A percentile compares a stretch with the other conserved stretches of the same genome.
Conservation (phyloP, 2,113 vertebrate species). For the Chelonoidis abingdonii region DNA sequence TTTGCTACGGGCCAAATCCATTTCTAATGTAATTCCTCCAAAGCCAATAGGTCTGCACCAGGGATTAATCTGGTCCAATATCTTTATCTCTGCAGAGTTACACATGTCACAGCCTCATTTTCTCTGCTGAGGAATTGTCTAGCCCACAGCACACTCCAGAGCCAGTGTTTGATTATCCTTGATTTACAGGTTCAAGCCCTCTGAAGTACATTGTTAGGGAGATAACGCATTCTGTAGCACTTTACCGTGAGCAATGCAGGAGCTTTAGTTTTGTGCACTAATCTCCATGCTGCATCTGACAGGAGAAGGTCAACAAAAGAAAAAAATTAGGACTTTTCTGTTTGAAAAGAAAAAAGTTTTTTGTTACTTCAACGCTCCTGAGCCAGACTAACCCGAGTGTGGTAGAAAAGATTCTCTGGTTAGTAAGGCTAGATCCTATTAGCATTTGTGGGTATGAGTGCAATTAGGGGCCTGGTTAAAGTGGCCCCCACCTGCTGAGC, state of each 20-base stretch:
- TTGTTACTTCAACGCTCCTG: neutral
- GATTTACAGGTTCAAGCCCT: neutral
- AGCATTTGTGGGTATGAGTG: neutral
- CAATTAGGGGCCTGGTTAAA: neutral
- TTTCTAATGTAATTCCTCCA: neutral
- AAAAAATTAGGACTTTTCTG: neutral
- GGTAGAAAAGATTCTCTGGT: neutral
- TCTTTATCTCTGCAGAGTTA: neutral
- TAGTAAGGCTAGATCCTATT: neutral
- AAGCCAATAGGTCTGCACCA: neutral
- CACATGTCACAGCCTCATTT: neutral
- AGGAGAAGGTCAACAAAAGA: neutral
- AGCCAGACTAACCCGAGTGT: neutral
- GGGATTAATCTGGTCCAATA: neutral
- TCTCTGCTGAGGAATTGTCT: neutral
- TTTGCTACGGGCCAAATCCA: neutral
- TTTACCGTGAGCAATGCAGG: neutral
- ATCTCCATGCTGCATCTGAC: neutral
- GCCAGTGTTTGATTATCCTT: neutral
- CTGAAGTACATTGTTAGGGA: neutral
- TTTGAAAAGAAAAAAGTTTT: neutral
- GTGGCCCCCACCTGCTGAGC: neutral
- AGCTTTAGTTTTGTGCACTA: neutral
- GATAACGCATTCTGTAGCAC: neutral
- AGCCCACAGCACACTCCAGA: neutral